Evolutionary conservation across 2,888 invertebrate species (phyloP).

Genomic region (Pasiphila rectangulata): DNA sequence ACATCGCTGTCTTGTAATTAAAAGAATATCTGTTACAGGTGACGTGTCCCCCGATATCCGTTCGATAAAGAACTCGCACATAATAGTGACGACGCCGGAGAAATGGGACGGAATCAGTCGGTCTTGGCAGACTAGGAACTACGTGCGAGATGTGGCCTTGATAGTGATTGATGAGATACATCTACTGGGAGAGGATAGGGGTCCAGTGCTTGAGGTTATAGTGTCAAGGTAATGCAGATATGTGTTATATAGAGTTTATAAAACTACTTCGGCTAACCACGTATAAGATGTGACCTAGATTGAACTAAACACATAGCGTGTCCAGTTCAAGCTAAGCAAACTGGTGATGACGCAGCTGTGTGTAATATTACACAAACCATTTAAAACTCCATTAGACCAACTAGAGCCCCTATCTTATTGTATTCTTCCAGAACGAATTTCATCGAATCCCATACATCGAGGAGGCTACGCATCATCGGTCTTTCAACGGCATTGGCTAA

Average conservation of each 20-base stretch:
- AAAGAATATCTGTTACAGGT: conserved; percentile 48
- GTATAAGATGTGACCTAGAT: too few relatives aligned
- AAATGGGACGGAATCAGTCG: conserved; percentile 99
- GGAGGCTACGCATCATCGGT: conserved; percentile 93
- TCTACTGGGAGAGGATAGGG: conserved; percentile 93
- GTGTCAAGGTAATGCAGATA: conserved; percentile 85
- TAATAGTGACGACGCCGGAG: conserved; percentile 99
- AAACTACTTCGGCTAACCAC: too few relatives aligned
- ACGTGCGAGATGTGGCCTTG: conserved; percentile 93
- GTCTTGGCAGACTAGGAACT: conserved; percentile 98
- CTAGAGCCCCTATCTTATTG: too few relatives aligned
- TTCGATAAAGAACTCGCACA: conserved; percentile 90
- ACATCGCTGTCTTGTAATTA: too few relatives aligned
- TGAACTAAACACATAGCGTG: too few relatives aligned
- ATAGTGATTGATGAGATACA: conserved; percentile 99
- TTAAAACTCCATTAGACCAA: too few relatives aligned
- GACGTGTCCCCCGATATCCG: conserved; percentile 90
- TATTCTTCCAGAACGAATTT: conserved; percentile 89
- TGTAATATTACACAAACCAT: too few relatives aligned
- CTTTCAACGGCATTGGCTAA: conserved; percentile 99
- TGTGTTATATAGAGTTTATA: too few relatives aligned
- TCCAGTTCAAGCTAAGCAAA: too few relatives aligned
- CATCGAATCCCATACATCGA: conserved; percentile 93
- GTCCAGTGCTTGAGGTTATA: conserved; percentile 97
- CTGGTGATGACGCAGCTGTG: too few relatives aligned